Conservation (phyloP, 2,113 vertebrate genomes). For the Cebus imitator region DNA sequence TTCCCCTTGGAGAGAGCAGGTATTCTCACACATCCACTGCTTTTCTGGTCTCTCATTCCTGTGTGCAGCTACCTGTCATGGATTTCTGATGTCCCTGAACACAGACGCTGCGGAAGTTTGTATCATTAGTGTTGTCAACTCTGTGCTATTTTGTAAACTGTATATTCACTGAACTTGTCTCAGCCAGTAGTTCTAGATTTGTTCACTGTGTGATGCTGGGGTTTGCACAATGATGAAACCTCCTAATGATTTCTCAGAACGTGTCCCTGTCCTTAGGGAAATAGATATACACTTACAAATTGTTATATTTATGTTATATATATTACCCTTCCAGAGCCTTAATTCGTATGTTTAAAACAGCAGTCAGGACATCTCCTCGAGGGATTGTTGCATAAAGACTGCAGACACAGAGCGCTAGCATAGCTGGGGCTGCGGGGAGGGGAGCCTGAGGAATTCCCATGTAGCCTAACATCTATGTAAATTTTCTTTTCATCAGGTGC, state of each 20-base stretch:
- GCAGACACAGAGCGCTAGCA: too few relatives aligned
- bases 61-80: fast-evolving
- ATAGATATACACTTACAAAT: fast-evolving
- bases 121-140: fast-evolving
- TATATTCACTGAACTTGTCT: neutral
- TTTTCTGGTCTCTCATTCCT: neutral
- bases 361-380: neutral
- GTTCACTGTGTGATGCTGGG: neutral
- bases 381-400: neutral
- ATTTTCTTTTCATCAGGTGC: neutral
- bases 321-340: neutral
- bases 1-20: neutral
- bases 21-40: neutral
- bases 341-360: neutral
- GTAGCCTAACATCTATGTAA: neutral
- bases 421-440: neutral
- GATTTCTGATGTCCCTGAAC: neutral
- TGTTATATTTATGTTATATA: neutral
- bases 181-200: neutral
- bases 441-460: neutral
- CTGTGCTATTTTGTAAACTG: neutral
- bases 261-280: neutral
- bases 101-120: fast-evolving
- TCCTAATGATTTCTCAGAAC: neutral
- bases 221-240: too few relatives aligned